phyloP scores from a whole-genome alignment of 2,113 vertebrate genomes.

The Catharus minimus region DNA sequence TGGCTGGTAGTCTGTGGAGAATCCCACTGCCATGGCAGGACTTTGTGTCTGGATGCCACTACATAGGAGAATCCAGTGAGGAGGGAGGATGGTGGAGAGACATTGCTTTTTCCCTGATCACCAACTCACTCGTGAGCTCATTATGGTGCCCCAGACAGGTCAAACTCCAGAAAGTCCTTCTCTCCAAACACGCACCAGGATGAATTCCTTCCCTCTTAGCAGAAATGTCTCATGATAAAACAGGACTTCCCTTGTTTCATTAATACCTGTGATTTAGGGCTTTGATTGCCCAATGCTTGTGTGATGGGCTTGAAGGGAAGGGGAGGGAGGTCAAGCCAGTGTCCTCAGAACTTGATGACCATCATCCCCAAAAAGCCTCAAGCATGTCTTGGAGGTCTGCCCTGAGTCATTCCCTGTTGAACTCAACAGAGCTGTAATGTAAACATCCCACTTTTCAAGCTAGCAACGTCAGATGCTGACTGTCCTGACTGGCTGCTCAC shows the following conservation, averaged over 20 bases:
- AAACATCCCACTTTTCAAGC: neutral
- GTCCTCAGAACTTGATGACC: slow-evolving; percentile 10
- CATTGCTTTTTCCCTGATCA: neutral
- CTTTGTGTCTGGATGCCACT: neutral
- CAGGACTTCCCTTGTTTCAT: slow-evolving; percentile 11
- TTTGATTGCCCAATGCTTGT: neutral
- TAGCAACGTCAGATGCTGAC: neutral
- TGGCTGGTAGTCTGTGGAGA: neutral
- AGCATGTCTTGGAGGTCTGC: neutral
- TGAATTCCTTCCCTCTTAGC: slow-evolving; percentile 16
- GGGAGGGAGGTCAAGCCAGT: neutral
- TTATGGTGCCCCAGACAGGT: neutral
- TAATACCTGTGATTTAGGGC: slow-evolving; percentile 38
- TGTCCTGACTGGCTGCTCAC: neutral
- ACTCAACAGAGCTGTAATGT: neutral
- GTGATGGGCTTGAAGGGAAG: neutral
- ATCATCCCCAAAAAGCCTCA: neutral
- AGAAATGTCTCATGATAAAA: neutral
- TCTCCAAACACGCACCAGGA: neutral
- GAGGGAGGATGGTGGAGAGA: neutral
- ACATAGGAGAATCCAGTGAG: neutral
- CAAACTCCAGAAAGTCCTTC: neutral
- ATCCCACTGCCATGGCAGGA: neutral
- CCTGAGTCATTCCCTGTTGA: neutral
- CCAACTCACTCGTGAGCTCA: neutral